phyloP scores from a whole-genome alignment of 2,888 invertebrate genomes.

The Oxyteleia sp. region DNA sequence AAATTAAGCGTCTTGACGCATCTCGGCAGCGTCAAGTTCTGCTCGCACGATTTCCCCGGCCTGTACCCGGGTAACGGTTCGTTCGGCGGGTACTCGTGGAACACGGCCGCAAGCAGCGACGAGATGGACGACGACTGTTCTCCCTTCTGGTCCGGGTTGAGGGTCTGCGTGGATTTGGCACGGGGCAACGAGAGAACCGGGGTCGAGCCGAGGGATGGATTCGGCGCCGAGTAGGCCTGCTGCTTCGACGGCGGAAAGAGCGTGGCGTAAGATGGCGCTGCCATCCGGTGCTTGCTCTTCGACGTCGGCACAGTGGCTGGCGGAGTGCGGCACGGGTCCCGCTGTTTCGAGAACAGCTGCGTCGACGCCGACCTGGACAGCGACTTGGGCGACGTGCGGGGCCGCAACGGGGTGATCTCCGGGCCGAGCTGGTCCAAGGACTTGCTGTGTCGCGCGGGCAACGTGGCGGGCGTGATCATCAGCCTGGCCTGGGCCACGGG shows the following conservation, averaged over 20 bases:
- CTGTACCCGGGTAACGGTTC: slow-evolving; percentile 83
- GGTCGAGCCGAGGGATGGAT: too few relatives aligned
- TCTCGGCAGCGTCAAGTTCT: slow-evolving; percentile 79
- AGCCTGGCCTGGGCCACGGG: slow-evolving; percentile 90
- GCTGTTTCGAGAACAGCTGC: slow-evolving; percentile 85
- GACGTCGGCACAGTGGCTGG: slow-evolving; percentile 84
- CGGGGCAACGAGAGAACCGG: slow-evolving; percentile 86
- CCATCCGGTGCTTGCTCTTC: too few relatives aligned
- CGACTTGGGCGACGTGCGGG: slow-evolving; percentile 83
- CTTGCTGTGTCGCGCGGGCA: slow-evolving; percentile 93
- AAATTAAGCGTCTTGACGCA: slow-evolving; percentile 81
- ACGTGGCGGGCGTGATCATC: slow-evolving; percentile 89
- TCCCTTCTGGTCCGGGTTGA: slow-evolving; percentile 80
- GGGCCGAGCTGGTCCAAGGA: slow-evolving; percentile 93
- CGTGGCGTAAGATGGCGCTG: too few relatives aligned
- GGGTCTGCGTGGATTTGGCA: slow-evolving; percentile 86
- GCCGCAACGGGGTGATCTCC: slow-evolving; percentile 82
- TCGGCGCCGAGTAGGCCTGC: too few relatives aligned
- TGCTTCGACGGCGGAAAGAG: too few relatives aligned
- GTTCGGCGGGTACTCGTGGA: slow-evolving; percentile 83
- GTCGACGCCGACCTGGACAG: slow-evolving; percentile 87
- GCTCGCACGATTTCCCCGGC: slow-evolving; percentile 78
- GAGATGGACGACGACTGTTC: slow-evolving; percentile 83
- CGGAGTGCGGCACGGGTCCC: slow-evolving; percentile 76
- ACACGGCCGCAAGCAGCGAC: slow-evolving; percentile 86